Evolutionary conservation across 1,140 invertebrate genomes (phyloP), one percentile per base, ranked within the genome.

Genomic region (Pantala flavescens): DNA sequence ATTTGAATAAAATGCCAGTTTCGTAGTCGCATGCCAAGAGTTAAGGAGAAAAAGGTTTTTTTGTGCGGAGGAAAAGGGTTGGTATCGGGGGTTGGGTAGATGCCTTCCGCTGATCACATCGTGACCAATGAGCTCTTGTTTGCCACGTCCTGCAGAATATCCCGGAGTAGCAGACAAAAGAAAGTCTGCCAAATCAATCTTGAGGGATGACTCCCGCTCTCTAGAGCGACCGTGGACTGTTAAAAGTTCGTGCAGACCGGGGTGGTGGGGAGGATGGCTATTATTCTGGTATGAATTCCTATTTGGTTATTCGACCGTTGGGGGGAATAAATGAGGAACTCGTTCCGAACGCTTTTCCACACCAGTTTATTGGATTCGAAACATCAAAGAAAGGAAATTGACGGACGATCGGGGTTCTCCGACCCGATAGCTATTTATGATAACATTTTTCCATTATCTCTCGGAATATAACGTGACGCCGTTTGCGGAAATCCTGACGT

Each of bases 1-100:
- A 63, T 63, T 63, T 63, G 49, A 63, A 63, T 63, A 63, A 63
- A 63, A 63, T 63, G 49, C 49, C 49, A 63, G 49, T 63, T 63
- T 63, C 12, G 49, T 12, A 3, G 49, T 21, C 49, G 49, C 49
- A 63, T 63, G 49, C 49, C 49, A 63, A 21, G 49, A 63, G 49
- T 63, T 21, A 63, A 63, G 49, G 49, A 63, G 49, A 63, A n/a
- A n/a, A 19, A 21, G 49, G 49, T 21, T 63, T 16, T 63, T 19
- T 16, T 16, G 12, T 9, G 49, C 3, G 49, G 49, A 63, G 49
- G 49, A 63, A 21, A 21, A 21, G 49, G 49, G 49, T 63, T 16
- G 14, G 49, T 3, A 21, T 3, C 3, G 49, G 49, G 12, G 49
- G 49, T 63, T 16, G 49, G n/a, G 12, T 3, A 21, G 49, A 63